phyloP scores from a whole-genome alignment of 1,140 invertebrate genomes.

The Listronotus bonariensis region DNA sequence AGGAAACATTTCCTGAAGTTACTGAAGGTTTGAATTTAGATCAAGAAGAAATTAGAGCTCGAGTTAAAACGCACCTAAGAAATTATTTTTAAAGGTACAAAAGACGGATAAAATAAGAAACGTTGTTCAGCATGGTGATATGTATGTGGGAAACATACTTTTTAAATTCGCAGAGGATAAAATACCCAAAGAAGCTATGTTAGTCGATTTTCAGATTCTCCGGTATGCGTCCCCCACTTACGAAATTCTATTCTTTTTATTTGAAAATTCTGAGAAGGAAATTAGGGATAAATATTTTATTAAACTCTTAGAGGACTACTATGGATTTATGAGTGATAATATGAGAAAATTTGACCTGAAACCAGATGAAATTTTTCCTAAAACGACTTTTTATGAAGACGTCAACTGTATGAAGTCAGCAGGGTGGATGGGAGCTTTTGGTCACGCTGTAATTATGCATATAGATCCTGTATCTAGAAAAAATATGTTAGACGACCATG shows the following conservation, averaged over 20 bases:
- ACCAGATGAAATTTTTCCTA: constrained; percentile 4
- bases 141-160: constrained; percentile 58
- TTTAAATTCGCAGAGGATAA: constrained; percentile 57
- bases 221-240: constrained; percentile 60
- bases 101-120: constrained; percentile 39
- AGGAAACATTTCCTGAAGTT: constrained; percentile 11
- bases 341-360: constrained; percentile 16
- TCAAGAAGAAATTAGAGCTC: neutral
- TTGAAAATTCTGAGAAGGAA: constrained; percentile 49
- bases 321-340: constrained; percentile 12
- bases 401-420: constrained; percentile 6
- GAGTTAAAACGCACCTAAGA: neutral
- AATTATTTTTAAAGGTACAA: constrained; percentile 3
- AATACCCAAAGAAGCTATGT: constrained; percentile 51
- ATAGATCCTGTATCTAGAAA: constrained; percentile 20
- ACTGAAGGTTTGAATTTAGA: constrained; percentile 3
- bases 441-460: neutral
- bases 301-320: constrained; percentile 54
- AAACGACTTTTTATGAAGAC: constrained; percentile 8
- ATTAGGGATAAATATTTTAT: constrained; percentile 51
- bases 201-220: constrained; percentile 61
- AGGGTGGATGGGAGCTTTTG: neutral
- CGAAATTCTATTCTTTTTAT: constrained; percentile 57
- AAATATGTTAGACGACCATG: constrained; percentile 9
- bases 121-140: constrained; percentile 56